Evolutionary conservation across 2,797 vertebrate species (phyloP).

Genomic region (Onychomys leucogaster): DNA sequence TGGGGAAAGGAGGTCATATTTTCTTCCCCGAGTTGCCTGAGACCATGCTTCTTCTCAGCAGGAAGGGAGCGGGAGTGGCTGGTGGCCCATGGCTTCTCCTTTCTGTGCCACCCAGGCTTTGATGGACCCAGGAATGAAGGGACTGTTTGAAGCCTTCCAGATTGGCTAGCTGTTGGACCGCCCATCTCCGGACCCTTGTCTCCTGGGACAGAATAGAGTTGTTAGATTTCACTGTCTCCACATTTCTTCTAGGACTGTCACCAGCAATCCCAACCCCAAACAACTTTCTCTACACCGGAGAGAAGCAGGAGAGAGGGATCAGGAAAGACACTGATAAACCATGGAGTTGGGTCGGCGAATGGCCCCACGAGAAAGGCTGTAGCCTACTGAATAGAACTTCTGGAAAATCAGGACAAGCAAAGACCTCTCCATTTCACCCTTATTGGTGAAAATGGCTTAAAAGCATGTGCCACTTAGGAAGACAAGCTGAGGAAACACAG

Average conservation of each 20-base stretch:
- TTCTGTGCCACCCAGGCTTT: not conserved
- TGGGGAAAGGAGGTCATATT: fast-evolving
- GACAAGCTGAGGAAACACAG: too few species aligned
- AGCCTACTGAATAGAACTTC: not conserved
- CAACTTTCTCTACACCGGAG: not conserved
- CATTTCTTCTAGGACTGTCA: not conserved
- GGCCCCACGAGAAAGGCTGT: not conserved
- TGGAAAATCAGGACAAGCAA: not conserved
- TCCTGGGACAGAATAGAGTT: not conserved
- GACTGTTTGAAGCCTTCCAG: not conserved
- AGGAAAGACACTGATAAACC: not conserved
- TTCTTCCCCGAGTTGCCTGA: not conserved
- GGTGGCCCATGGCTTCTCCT: too few species aligned
- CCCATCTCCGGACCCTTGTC: not conserved
- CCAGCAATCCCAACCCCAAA: not conserved
- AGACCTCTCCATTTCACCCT: not conserved
- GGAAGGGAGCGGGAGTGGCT: not conserved
- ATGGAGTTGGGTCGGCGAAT: not conserved
- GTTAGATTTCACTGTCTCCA: not conserved
- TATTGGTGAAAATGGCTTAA: not conserved
- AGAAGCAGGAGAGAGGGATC: not conserved
- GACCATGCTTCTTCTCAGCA: not conserved
- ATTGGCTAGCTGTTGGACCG: not conserved
- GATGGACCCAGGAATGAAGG: not conserved
- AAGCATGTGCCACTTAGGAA: not conserved